Percentiles rank a stretch among this genome's conserved stretches.
Conservation (phyloP, 2,797 vertebrate species). For the Mycteria americana region DNA sequence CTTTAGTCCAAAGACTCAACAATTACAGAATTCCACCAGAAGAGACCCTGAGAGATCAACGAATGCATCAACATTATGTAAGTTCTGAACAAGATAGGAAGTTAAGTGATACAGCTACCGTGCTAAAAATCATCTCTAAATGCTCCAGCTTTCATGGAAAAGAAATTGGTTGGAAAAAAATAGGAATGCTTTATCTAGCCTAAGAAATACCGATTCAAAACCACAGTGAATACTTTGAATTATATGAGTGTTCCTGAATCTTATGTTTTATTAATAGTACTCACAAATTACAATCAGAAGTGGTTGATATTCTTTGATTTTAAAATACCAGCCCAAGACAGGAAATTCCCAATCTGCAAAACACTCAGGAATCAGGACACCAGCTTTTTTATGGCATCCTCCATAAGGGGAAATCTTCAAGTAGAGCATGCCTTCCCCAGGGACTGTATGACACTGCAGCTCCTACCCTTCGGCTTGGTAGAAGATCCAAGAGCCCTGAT, state of each 20-base stretch:
- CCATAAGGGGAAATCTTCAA: neutral
- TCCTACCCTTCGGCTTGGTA: neutral
- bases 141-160: neutral
- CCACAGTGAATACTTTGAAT: neutral
- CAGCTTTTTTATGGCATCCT: neutral
- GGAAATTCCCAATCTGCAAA: neutral
- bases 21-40: neutral
- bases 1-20: neutral
- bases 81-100: neutral
- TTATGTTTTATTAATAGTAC: neutral
- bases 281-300: neutral
- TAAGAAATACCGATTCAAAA: neutral
- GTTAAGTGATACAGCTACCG: neutral
- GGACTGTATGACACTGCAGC: neutral
- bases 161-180: neutral
- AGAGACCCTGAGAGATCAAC: neutral
- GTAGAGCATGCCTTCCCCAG: neutral
- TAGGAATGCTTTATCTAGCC: neutral
- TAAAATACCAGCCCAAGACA: neutral
- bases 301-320: neutral
- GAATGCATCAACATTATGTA: neutral
- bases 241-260: neutral
- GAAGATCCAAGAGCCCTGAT: neutral
- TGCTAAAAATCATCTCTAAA: neutral
- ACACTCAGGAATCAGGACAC: neutral